Conservation (phyloP, 2,888 invertebrate species). For the Dryobota labecula region DNA sequence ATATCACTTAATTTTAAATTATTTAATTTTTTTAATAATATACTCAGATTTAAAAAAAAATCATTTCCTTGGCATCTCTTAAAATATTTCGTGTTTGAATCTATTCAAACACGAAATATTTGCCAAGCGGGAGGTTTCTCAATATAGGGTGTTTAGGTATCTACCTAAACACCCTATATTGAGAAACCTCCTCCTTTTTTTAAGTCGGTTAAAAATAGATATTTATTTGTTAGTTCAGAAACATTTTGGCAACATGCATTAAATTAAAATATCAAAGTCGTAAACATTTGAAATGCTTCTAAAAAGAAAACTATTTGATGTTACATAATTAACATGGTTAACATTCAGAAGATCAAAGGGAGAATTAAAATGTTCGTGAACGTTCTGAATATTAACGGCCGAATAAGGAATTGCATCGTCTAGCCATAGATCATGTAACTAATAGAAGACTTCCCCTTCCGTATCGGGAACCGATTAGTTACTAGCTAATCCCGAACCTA, state of each 20-base stretch:
- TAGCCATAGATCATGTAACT: conserved; percentile 70
- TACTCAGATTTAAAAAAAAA: no score
- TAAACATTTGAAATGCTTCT: conserved; percentile 39
- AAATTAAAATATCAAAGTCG: conserved; percentile 33
- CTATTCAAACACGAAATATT: no score
- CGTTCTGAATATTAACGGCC: conserved; percentile 49
- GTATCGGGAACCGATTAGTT: conserved; percentile 87
- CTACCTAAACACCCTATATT: no score
- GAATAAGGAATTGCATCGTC: conserved; percentile 60
- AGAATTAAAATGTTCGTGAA: conserved; percentile 56
- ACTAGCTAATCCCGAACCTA: conserved; percentile 88
- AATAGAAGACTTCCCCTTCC: conserved; percentile 80
- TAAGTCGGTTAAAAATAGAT: no score
- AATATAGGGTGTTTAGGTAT: no score
- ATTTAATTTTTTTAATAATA: no score
- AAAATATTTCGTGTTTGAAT: no score
- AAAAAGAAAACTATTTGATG: conserved; percentile 56
- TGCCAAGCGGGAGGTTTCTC: no score
- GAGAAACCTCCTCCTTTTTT: no score
- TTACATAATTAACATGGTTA: conserved; percentile 53
- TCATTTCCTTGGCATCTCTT: no score
- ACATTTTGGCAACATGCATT: conserved; percentile 34
- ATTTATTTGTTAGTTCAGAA: conserved; percentile 22
- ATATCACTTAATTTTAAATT: no score
- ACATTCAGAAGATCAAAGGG: conserved; percentile 57